These are phyloP conservation scores for Lophius piscatorius DNA, from an alignment of 2,113 vertebrate genomes.

Conservation along the genomic window DNA sequence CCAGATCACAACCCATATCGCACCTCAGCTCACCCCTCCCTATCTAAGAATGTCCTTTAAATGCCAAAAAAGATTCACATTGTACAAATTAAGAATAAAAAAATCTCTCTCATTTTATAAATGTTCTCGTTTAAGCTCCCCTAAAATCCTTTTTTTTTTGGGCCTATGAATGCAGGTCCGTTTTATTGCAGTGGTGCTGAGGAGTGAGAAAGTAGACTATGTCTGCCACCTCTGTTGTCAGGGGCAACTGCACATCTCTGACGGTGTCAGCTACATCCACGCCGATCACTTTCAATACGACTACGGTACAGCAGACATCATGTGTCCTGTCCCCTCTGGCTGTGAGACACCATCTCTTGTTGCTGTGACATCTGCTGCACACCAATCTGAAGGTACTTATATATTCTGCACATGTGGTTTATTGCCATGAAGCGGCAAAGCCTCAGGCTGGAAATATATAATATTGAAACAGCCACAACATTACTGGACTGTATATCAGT, in stretches of 20 bases:
- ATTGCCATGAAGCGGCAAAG: background rate
- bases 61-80: too few species aligned
- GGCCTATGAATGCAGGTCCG: constrained; percentile 5
- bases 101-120: background rate
- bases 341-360: constrained; percentile 36
- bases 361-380: constrained; percentile 14
- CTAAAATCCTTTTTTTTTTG: too few species aligned
- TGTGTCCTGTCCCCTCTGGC: constrained; percentile 12
- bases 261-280: constrained; percentile 18
- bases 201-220: constrained; percentile 9
- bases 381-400: background rate
- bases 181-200: constrained; percentile 36
- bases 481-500: too few species aligned
- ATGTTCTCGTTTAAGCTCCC: too few species aligned
- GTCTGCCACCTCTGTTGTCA: constrained; percentile 53
- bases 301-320: constrained; percentile 61
- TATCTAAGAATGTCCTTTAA: too few species aligned
- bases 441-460: too few species aligned
- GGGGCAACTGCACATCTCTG: background rate
- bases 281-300: constrained; percentile 74
- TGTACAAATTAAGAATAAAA: too few species aligned
- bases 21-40: too few species aligned
- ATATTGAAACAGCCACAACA: too few species aligned
- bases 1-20: too few species aligned
- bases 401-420: background rate